A percentile compares a stretch with the other conserved stretches of the same genome.
phyloP scores from a whole-genome alignment of 2,888 invertebrate species.

The Orthosia gracilis region DNA sequence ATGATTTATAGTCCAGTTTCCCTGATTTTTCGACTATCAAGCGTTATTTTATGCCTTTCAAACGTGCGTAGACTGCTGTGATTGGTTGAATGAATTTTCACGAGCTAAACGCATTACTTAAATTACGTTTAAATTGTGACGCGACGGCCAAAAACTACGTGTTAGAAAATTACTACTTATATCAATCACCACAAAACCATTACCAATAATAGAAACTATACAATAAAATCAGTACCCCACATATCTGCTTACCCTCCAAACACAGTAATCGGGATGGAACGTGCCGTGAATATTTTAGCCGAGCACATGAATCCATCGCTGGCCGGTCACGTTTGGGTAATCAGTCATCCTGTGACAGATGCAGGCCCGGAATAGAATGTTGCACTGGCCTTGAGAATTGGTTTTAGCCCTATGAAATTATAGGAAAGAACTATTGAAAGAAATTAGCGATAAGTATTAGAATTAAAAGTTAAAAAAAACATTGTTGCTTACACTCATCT shows the following conservation, averaged over 20 bases:
- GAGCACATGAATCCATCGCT: constrained; percentile 25
- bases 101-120: too few relatives aligned
- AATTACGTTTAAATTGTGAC: too few relatives aligned
- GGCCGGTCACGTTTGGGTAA: constrained; percentile 41
- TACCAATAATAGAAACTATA: neutral
- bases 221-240: neutral
- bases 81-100: too few relatives aligned
- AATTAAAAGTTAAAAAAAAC: too few relatives aligned
- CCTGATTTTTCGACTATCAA: too few relatives aligned
- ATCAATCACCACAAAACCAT: neutral
- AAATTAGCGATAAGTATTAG: too few relatives aligned
- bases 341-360: constrained; percentile 53
- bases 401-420: neutral
- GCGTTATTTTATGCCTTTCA: too few relatives aligned
- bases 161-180: too few relatives aligned
- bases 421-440: neutral
- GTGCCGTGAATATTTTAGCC: constrained; percentile 53
- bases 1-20: too few relatives aligned
- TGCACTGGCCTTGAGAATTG: constrained; percentile 23
- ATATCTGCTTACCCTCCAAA: constrained; percentile 17
- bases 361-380: constrained; percentile 44
- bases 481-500: too few relatives aligned
- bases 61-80: too few relatives aligned
- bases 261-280: constrained; percentile 7
- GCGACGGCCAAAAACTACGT: too few relatives aligned